phyloP scores from a whole-genome alignment of 2,888 invertebrate species.

The Lutraria lutraria region DNA sequence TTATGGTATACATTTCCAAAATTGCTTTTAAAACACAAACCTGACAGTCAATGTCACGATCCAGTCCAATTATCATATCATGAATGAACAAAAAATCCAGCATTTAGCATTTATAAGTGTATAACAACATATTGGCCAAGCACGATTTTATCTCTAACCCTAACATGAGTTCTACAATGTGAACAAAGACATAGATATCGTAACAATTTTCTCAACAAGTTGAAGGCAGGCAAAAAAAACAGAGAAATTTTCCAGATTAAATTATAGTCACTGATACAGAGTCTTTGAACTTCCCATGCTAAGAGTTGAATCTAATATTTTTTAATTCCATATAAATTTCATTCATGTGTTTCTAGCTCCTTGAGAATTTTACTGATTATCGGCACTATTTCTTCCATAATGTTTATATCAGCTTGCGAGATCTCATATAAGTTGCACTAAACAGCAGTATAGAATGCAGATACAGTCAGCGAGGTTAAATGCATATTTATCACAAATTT shows the following conservation, averaged over 20 bases:
- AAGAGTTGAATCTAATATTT: not conserved
- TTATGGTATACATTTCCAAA: not conserved
- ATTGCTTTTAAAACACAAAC: not conserved
- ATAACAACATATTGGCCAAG: not conserved
- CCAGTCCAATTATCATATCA: constrained; percentile 19
- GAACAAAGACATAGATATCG: not conserved
- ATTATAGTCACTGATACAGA: not conserved
- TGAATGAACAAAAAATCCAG: not conserved
- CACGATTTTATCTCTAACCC: constrained; percentile 4
- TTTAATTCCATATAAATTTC: not conserved
- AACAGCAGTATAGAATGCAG: not conserved
- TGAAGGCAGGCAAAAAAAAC: too few relatives aligned
- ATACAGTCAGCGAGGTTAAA: too few relatives aligned
- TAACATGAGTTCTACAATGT: not conserved
- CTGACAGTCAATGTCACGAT: constrained; percentile 2
- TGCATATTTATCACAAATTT: too few relatives aligned
- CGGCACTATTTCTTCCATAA: not conserved
- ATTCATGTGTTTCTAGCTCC: not conserved
- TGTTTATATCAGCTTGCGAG: constrained; percentile 8
- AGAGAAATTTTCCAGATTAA: not conserved
- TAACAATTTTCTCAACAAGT: not conserved
- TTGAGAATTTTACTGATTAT: not conserved
- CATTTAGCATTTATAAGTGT: not conserved
- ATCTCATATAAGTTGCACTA: constrained; percentile 10
- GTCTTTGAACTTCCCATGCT: not conserved